phyloP scores from a whole-genome alignment of 2,113 vertebrate genomes.

The Pelobates fuscus region DNA sequence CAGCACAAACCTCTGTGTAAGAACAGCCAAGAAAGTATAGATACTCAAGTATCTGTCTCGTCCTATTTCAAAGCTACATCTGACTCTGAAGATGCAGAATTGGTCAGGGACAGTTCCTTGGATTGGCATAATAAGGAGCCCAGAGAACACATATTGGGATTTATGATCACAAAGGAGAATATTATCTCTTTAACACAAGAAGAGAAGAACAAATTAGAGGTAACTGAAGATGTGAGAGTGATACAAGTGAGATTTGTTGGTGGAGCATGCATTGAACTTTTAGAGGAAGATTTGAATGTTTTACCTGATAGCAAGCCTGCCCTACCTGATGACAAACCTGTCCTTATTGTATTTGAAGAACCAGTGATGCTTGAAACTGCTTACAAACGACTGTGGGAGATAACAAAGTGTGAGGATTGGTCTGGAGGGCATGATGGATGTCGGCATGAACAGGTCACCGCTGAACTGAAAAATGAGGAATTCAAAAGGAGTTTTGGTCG shows the following conservation, averaged over 20 bases:
- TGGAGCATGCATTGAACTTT: slow-evolving; percentile 14
- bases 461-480: slow-evolving; percentile 8
- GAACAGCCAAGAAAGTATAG: too few relatives aligned
- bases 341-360: slow-evolving; percentile 50
- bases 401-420: too few relatives aligned
- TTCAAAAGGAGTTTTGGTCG: background rate
- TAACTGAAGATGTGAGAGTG: slow-evolving; percentile 46
- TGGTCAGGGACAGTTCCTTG: background rate
- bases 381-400: background rate
- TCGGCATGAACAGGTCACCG: background rate
- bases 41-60: background rate
- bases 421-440: rapidly evolving
- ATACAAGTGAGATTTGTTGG: background rate
- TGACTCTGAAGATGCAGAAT: background rate
- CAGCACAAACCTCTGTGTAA: background rate
- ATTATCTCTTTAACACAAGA: slow-evolving; percentile 53
- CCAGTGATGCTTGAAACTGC: slow-evolving; percentile 44
- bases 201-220: slow-evolving; percentile 40
- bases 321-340: slow-evolving; percentile 42
- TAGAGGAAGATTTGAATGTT: background rate
- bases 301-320: slow-evolving; percentile 5
- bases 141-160: slow-evolving; percentile 38
- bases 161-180: slow-evolving; percentile 55
- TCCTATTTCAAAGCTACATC: background rate
- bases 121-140: background rate